Evolutionary conservation across 1,140 invertebrate species (phyloP), one percentile per base, ranked within the genome.

Genomic region (Galleria mellonella): DNA sequence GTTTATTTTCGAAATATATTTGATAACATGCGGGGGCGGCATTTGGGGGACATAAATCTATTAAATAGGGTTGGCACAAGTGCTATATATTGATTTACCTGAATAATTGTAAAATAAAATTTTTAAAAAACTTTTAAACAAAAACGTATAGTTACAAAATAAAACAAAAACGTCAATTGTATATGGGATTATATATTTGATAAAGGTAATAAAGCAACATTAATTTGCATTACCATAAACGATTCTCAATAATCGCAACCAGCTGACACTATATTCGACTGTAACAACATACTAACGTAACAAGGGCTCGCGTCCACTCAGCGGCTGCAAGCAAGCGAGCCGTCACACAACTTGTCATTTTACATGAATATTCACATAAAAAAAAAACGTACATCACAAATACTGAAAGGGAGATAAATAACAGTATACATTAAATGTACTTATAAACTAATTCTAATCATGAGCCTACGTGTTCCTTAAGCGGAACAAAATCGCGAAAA

Each of bases 181-280:
- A 66, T 81, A 86, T 62, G 72, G 79, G 83, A 84, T 83, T 85
- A 87, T 86, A 86, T 86, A 86, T 87, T 86, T 86, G 83, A 70
- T 87, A 86, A 72, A 85, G 75, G 83, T 83, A 68, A 84, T 83
- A 84, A 87, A 87, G 83, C 85, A 86, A 87, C 85, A 87, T 87
- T 23, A 23, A 23, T 23, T 84, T 83, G 86, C 77, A 85, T 84
- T 81, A 78, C 70, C 66, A 75, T 77, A 77, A 78, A 84, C 74
- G 70, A 72, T 71, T 77, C 72, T 65, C 42, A 60, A 53, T 63
- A 69, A 61, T 52, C 67, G 55, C 59, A 27, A 36, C 33, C 56
- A 53, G 57, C 72, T 57, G 64, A 23, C 2, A 60, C 65, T 70
- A 73, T 84, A 85, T 78, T 82, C 77, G 83, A 86, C 85, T 86